Conservation (phyloP, 2,113 vertebrate genomes). For the Etheostoma cragini region DNA sequence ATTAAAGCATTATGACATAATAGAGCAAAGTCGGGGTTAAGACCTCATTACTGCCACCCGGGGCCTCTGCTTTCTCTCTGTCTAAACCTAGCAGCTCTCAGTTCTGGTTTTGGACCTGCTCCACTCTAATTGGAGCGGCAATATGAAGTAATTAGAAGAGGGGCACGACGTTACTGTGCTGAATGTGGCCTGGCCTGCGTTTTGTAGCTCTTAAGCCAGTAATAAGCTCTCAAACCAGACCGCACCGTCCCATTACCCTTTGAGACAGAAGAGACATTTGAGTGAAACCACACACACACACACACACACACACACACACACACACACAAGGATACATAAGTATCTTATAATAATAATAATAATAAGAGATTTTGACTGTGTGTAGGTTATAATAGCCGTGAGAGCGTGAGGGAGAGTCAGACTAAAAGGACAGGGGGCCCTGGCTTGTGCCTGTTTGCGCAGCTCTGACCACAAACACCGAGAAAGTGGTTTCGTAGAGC, state of each 20-base stretch:
- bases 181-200: slow-evolving; percentile 53
- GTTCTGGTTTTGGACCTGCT: slow-evolving; percentile 69
- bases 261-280: slow-evolving; percentile 45
- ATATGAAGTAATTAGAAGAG: slow-evolving; percentile 72
- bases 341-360: background rate
- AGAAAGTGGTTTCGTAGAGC: slow-evolving; percentile 76
- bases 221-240: slow-evolving; percentile 73
- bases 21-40: slow-evolving; percentile 76
- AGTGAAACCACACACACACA: slow-evolving; percentile 29
- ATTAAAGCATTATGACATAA: slow-evolving; percentile 84
- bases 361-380: slow-evolving; percentile 31
- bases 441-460: slow-evolving; percentile 66
- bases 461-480: slow-evolving; percentile 76
- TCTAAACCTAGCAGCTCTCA: slow-evolving; percentile 68
- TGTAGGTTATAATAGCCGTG: slow-evolving; percentile 51
- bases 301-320: slow-evolving; percentile 16
- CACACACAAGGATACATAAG: slow-evolving; percentile 25
- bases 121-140: slow-evolving; percentile 74
- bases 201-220: slow-evolving; percentile 71
- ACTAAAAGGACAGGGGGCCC: slow-evolving; percentile 51
- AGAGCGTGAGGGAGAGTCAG: slow-evolving; percentile 43
- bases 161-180: slow-evolving; percentile 53
- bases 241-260: slow-evolving; percentile 62
- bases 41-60: slow-evolving; percentile 80
- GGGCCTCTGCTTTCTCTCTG: slow-evolving; percentile 77